Evolutionary conservation across 2,113 vertebrate species (phyloP).

Genomic region (Vanacampus margaritifer): DNA sequence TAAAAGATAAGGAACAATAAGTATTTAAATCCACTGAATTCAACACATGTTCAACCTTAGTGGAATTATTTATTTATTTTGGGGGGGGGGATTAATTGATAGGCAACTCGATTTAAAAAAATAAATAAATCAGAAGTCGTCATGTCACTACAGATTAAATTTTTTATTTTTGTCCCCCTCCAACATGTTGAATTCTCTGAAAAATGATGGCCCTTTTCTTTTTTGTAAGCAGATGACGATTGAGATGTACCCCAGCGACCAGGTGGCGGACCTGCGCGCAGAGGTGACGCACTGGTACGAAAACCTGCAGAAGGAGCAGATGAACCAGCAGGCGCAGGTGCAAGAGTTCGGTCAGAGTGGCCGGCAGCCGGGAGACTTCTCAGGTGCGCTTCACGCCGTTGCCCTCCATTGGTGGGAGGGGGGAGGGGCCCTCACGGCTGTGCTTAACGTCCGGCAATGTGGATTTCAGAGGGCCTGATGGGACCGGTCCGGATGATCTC

Average conservation of each 20-base stretch:
- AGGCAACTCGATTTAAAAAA: no score
- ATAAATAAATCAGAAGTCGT: no score
- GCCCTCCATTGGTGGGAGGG: no score
- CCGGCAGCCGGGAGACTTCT: slow-evolving; percentile 86
- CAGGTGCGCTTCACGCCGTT: slow-evolving; percentile 70
- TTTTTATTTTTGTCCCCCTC: no score
- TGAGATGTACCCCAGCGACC: slow-evolving; percentile 98
- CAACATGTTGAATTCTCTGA: no score
- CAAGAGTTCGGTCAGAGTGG: slow-evolving; percentile 96
- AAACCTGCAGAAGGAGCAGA: slow-evolving; percentile 98
- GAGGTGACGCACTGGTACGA: slow-evolving; percentile 99
- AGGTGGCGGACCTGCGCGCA: slow-evolving; percentile 94
- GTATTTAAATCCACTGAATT: no score
- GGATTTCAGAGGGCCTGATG: slow-evolving; percentile 87
- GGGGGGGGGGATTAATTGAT: no score
- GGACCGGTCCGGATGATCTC: slow-evolving; percentile 98
- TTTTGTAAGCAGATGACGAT: slow-evolving; percentile 88
- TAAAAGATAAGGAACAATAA: no score
- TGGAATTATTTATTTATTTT: no score
- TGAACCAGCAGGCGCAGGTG: slow-evolving; percentile 97
- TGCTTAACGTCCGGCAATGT: neutral
- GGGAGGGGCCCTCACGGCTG: no score
- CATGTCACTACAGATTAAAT: no score
- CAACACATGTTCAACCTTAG: no score
- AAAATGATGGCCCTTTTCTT: neutral